Evolutionary conservation across 2,113 vertebrate genomes (phyloP).

Genomic region (Crotalus tigris): DNA sequence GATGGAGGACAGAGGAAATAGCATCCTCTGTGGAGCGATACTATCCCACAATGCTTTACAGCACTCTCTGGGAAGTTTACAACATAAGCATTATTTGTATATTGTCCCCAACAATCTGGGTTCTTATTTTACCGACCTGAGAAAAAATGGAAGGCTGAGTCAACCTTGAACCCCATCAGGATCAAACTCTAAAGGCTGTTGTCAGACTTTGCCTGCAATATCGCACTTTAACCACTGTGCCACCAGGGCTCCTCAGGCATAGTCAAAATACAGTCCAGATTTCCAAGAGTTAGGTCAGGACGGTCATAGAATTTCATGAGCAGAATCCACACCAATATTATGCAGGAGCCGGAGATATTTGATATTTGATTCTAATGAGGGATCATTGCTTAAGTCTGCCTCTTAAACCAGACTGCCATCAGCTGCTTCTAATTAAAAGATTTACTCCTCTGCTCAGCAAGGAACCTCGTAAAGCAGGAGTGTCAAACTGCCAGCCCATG

Average conservation of each 20-base stretch:
- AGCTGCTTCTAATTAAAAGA: background rate
- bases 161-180: no score
- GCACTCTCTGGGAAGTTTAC: no score
- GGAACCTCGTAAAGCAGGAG: background rate
- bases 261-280: background rate
- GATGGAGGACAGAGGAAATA: no score
- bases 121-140: no score
- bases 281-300: background rate
- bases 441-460: background rate
- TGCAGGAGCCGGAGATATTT: background rate
- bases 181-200: background rate
- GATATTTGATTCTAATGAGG: background rate
- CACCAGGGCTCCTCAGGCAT: background rate
- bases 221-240: background rate
- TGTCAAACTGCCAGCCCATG: no score
- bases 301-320: background rate
- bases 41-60: no score
- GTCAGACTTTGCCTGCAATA: background rate
- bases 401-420: background rate
- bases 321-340: background rate
- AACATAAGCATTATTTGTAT: no score
- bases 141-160: no score
- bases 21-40: no score
- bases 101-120: no score
- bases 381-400: background rate